Evolutionary conservation across 2,113 vertebrate species (phyloP).

Genomic region (Nothoprocta perdicaria): DNA sequence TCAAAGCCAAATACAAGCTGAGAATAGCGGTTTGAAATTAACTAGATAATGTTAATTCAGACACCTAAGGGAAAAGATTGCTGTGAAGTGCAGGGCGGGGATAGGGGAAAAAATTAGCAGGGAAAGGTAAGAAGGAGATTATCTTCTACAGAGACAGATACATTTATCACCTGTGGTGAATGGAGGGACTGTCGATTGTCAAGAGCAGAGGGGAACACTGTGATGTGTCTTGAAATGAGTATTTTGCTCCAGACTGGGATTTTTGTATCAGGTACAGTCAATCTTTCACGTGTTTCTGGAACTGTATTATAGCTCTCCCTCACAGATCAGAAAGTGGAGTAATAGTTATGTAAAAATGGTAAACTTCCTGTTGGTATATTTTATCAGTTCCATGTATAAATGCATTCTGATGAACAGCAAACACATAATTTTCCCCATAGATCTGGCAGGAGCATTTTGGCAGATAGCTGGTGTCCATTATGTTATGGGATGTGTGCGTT

Average conservation of each 20-base stretch:
- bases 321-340: background rate
- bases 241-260: background rate
- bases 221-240: background rate
- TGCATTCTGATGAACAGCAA: background rate
- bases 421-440: rapidly evolving
- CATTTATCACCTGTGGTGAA: slow-evolving; percentile 23
- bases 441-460: background rate
- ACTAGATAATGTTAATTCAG: background rate
- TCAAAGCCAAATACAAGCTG: background rate
- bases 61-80: background rate
- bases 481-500: rapidly evolving
- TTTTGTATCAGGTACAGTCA: background rate
- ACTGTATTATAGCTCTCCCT: background rate
- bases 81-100: background rate
- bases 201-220: background rate
- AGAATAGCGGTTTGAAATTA: background rate
- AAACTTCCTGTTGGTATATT: background rate
- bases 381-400: background rate
- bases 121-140: slow-evolving; percentile 1
- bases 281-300: background rate
- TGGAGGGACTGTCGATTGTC: background rate
- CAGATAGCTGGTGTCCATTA: background rate
- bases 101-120: background rate
- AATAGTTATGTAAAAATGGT: background rate
- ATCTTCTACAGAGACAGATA: background rate